Evolutionary conservation across 2,797 vertebrate species (phyloP).

Genomic region (Chromis chromis): DNA sequence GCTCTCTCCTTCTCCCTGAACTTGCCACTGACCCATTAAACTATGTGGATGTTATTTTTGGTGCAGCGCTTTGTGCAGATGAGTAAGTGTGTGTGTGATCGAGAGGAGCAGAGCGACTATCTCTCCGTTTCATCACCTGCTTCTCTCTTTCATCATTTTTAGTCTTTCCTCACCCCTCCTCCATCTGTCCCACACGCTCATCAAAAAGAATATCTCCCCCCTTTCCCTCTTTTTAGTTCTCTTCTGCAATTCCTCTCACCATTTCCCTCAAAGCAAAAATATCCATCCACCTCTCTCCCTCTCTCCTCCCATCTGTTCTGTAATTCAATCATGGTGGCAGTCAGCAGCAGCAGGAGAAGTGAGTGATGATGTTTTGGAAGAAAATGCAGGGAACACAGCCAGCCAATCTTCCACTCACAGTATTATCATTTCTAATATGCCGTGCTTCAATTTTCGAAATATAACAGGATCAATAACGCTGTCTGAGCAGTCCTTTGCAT

Average conservation of each 20-base stretch:
- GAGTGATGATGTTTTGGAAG: slow-evolving; percentile 71
- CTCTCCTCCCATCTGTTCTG: slow-evolving; percentile 56
- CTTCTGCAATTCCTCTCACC: slow-evolving; percentile 22
- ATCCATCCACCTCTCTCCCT: slow-evolving; percentile 30
- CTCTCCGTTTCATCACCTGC: slow-evolving; percentile 45
- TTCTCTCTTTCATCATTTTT: slow-evolving; percentile 49
- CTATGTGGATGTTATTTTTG: slow-evolving; percentile 63
- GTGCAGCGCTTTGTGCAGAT: slow-evolving; percentile 32
- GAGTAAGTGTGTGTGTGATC: slow-evolving; percentile 1
- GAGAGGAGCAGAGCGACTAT: slow-evolving; percentile 15
- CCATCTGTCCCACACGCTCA: slow-evolving; percentile 30
- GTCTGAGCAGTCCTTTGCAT: background rate
- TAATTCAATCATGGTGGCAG: slow-evolving; percentile 74
- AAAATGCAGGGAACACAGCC: slow-evolving; percentile 41
- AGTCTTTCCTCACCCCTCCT: slow-evolving; percentile 31
- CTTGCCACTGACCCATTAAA: slow-evolving; percentile 62
- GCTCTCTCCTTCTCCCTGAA: slow-evolving; percentile 48
- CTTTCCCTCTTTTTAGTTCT: background rate
- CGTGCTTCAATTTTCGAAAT: slow-evolving; percentile 20
- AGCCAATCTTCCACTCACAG: slow-evolving; percentile 23
- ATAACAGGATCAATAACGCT: slow-evolving; percentile 23
- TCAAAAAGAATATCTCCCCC: slow-evolving; percentile 22
- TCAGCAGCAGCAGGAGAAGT: slow-evolving; percentile 49
- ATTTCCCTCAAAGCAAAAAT: slow-evolving; percentile 50
- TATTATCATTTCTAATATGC: slow-evolving; percentile 45